phyloP scores from a whole-genome alignment of 1,140 invertebrate species.

The Platorchestia sp. region DNA sequence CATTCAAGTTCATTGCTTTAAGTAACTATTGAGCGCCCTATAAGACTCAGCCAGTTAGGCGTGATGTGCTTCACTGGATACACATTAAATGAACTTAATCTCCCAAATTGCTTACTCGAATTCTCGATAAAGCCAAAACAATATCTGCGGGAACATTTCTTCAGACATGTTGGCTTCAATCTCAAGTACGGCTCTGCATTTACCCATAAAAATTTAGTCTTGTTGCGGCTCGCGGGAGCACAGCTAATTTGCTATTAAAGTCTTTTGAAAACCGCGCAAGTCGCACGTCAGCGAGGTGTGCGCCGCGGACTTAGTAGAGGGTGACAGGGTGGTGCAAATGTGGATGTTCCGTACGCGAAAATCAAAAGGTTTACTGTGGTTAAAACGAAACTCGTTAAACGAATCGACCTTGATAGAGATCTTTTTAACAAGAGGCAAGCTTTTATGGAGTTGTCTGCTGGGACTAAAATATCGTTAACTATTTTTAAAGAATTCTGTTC shows the following conservation, averaged over 20 bases:
- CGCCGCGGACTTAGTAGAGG: neutral
- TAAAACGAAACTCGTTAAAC: neutral
- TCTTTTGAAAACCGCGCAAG: neutral
- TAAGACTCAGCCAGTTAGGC: neutral
- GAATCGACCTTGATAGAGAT: neutral
- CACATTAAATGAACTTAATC: neutral
- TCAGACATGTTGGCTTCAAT: neutral
- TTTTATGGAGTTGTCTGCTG: neutral
- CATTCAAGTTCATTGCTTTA: slow-evolving; percentile 2
- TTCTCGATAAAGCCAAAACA: neutral
- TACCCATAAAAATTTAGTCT: neutral
- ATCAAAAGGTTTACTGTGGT: neutral
- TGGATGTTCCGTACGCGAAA: neutral
- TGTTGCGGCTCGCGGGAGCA: neutral
- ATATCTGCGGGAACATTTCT: neutral
- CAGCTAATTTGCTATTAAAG: neutral
- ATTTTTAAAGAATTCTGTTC: neutral
- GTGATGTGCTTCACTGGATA: slow-evolving; percentile 18
- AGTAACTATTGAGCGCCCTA: neutral
- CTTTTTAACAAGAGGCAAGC: too few relatives aligned
- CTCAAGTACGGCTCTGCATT: neutral
- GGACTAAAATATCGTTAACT: neutral
- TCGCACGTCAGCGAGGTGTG: neutral
- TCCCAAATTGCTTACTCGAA: neutral
- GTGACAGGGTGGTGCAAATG: neutral